Percentiles rank a stretch among this genome's conserved stretches.
Evolutionary conservation across 2,888 invertebrate genomes (phyloP).

Genomic region (Cerceris rybyensis): DNA sequence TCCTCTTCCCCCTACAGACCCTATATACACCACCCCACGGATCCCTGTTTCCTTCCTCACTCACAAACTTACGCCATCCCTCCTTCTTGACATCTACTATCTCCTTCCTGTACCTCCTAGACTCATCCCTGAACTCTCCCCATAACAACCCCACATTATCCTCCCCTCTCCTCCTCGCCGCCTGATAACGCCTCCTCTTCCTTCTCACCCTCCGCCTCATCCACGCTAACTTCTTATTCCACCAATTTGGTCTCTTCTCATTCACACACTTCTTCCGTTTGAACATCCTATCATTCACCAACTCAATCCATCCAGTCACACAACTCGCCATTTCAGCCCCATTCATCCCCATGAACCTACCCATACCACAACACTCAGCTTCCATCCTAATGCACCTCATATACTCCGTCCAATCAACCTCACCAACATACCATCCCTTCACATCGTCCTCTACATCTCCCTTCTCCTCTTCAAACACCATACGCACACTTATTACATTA

Average conservation of each 20-base stretch:
- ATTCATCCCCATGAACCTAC: background rate
- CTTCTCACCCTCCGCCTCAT: background rate
- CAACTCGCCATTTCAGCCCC: background rate
- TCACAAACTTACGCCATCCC: constrained; percentile 12
- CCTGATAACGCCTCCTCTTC: background rate
- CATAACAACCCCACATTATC: background rate
- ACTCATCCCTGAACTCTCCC: background rate
- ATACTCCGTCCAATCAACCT: constrained; percentile 15
- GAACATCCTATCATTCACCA: background rate
- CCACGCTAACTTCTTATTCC: constrained; percentile 2
- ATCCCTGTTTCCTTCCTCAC: constrained; percentile 2
- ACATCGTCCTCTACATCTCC: background rate
- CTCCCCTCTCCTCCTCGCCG: background rate
- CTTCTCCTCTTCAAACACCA: background rate
- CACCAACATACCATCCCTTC: background rate
- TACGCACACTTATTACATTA: background rate
- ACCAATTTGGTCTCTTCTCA: constrained; percentile 4
- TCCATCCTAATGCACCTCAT: background rate
- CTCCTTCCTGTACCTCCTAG: background rate
- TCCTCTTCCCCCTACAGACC: constrained; percentile 12
- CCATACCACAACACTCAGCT: background rate
- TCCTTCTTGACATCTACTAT: background rate
- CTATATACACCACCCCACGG: too few relatives aligned
- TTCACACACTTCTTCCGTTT: background rate
- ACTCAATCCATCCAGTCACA: too few relatives aligned